phyloP scores from a whole-genome alignment of 2,888 invertebrate genomes.

The Parthenolecanium corni region DNA sequence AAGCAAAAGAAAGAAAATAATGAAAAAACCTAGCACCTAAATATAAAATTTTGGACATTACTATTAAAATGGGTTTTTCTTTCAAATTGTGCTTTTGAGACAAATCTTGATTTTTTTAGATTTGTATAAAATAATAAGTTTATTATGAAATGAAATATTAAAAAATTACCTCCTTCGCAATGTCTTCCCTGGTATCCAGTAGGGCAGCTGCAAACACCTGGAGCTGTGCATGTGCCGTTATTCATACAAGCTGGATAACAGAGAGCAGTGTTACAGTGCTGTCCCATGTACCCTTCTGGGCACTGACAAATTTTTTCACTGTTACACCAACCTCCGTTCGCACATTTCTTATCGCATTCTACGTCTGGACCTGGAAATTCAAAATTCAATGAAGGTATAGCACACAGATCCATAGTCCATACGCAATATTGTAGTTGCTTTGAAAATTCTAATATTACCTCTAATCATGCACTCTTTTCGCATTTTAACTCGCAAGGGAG shows the following conservation, averaged over 20 bases:
- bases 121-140: no score
- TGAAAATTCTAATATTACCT: constrained; percentile 7
- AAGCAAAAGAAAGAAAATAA: no score
- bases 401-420: no score
- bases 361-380: constrained; percentile 61
- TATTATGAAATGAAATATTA: no score
- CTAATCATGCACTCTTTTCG: constrained; percentile 73
- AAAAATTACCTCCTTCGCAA: constrained; percentile 69
- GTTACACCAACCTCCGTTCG: constrained; percentile 74
- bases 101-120: no score
- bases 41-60: no score
- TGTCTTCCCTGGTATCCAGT: constrained; percentile 81
- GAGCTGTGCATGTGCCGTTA: constrained; percentile 81
- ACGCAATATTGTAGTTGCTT: no score
- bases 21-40: no score
- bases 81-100: no score
- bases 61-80: no score
- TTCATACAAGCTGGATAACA: constrained; percentile 90
- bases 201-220: constrained; percentile 76
- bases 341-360: constrained; percentile 77
- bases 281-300: constrained; percentile 81
- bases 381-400: no score
- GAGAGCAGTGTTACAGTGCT: constrained; percentile 74
- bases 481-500: constrained; percentile 72
- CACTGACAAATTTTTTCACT: constrained; percentile 75